A percentile compares a stretch with the other conserved stretches of the same genome.
phyloP scores from a whole-genome alignment of 1,140 invertebrate species.

The Hyles euphorbiae region DNA sequence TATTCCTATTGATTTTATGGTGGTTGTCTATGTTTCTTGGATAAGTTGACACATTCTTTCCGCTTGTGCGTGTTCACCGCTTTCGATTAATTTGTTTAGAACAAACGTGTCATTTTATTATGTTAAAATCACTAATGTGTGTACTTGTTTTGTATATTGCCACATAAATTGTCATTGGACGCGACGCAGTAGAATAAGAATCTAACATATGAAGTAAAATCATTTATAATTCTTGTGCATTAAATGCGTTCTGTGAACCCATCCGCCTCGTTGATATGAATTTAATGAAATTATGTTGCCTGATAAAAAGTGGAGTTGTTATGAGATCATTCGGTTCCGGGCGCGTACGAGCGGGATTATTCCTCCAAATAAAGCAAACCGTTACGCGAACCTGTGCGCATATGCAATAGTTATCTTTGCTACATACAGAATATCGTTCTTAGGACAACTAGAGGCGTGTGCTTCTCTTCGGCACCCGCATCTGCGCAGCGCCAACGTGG shows the following conservation, averaged over 20 bases:
- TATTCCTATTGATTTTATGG: constrained; percentile 28
- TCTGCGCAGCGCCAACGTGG: constrained; percentile 69
- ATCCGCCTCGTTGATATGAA: too few relatives aligned
- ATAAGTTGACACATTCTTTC: constrained; percentile 67
- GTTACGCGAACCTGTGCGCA: neutral
- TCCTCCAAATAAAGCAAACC: neutral
- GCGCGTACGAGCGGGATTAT: constrained; percentile 51
- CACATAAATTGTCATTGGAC: too few relatives aligned
- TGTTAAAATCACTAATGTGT: neutral
- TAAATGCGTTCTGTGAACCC: too few relatives aligned
- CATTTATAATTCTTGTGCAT: too few relatives aligned
- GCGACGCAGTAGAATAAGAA: too few relatives aligned
- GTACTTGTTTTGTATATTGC: too few relatives aligned
- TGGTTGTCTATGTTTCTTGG: constrained; percentile 50
- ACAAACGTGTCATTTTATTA: constrained; percentile 4
- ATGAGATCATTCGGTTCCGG: constrained; percentile 35
- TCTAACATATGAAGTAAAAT: too few relatives aligned
- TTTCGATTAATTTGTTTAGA: constrained; percentile 54
- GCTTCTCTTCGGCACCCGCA: constrained; percentile 65
- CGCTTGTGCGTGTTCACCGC: constrained; percentile 72
- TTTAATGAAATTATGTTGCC: too few relatives aligned
- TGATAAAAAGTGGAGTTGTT: too few relatives aligned
- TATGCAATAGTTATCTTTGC: constrained; percentile 20
- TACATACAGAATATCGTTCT: constrained; percentile 62
- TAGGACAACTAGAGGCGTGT: constrained; percentile 76